These are phyloP conservation scores for Festucalex cinctus DNA, from an alignment of 2,113 vertebrate species.

Conservation along the genomic window DNA sequence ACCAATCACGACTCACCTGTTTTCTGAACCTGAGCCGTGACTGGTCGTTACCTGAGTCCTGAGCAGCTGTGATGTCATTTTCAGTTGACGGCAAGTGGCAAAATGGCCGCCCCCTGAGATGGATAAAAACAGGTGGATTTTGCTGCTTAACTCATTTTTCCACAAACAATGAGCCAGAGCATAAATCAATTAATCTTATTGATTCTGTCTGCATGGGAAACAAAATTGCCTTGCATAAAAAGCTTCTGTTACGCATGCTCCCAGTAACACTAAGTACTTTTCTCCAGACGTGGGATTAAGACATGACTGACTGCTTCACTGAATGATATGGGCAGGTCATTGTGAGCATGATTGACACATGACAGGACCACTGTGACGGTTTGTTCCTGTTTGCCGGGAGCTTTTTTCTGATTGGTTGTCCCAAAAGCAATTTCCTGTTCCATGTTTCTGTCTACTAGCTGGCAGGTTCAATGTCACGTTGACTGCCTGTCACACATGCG, in stretches of 20 bases:
- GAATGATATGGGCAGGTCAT: conserved; percentile 59
- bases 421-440: conserved; percentile 72
- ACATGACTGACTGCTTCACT: conserved; percentile 52
- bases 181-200: not conserved
- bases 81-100: no score
- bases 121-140: no score
- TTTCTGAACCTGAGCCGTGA: no score
- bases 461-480: conserved; percentile 60
- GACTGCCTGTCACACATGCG: conserved; percentile 39
- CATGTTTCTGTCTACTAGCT: conserved; percentile 64
- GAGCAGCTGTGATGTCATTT: no score
- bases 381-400: conserved; percentile 66
- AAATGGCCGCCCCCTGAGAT: no score
- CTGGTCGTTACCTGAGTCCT: no score
- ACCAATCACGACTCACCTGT: no score
- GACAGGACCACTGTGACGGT: conserved; percentile 60
- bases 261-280: conserved; percentile 25
- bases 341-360: conserved; percentile 64
- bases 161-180: not conserved
- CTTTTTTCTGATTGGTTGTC: conserved; percentile 67
- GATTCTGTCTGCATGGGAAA: not conserved
- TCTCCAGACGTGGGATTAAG: conserved; percentile 44
- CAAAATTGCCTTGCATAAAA: not conserved
- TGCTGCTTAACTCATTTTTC: no score
- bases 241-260: not conserved